Conservation (phyloP, 2,888 invertebrate genomes). For the Drymonia ruficornis region DNA sequence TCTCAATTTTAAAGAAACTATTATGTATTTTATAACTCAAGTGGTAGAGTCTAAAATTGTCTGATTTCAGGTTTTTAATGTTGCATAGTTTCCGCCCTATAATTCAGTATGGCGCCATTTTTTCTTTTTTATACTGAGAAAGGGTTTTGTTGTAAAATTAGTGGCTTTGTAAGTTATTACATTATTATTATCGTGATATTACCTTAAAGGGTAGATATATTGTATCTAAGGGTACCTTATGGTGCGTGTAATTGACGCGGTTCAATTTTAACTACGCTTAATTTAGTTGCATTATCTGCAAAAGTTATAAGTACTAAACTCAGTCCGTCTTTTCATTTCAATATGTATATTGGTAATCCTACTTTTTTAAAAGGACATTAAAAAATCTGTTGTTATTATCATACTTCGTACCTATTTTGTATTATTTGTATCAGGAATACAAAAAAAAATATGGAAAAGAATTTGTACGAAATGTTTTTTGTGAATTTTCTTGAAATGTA, state of each 20-base stretch:
- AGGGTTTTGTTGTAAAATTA: conserved; percentile 28
- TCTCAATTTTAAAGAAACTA: conserved; percentile 23
- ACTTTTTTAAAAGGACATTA: no score
- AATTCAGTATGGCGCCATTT: conserved; percentile 51
- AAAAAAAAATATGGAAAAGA: no score
- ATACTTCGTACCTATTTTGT: no score
- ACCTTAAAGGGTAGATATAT: conserved; percentile 9
- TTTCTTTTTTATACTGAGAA: conserved; percentile 38
- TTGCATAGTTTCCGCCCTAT: conserved; percentile 39
- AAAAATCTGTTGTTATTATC: no score
- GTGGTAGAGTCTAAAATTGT: conserved; percentile 49
- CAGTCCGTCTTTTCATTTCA: no score
- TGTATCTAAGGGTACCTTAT: no score
- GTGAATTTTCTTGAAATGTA: conserved; percentile 28
- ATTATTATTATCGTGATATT: conserved; percentile 34
- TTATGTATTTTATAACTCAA: conserved; percentile 16
- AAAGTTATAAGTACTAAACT: no score
- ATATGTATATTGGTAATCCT: no score
- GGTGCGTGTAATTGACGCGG: no score
- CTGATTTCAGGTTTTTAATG: conserved; percentile 30
- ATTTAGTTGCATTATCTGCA: no score
- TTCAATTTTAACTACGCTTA: no score
- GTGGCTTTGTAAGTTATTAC: conserved; percentile 31
- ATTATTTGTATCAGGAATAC: no score
- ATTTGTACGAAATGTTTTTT: conserved; percentile 1